Percentiles rank a stretch among this genome's conserved stretches.
Evolutionary conservation across 35 echinoderm and acorn worm genomes (phyloP).

Genomic region (Acanthaster planci): DNA sequence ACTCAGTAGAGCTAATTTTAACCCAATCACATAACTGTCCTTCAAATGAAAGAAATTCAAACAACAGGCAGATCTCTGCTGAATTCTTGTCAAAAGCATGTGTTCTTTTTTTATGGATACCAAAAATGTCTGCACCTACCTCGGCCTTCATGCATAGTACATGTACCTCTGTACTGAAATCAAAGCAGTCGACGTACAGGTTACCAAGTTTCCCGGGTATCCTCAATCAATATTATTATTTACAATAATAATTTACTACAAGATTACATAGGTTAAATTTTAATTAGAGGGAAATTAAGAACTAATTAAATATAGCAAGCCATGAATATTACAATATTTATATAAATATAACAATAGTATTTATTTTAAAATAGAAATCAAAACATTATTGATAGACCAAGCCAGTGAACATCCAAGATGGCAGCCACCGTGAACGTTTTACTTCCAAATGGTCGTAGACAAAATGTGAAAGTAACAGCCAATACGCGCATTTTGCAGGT

Average conservation of each 20-base stretch:
- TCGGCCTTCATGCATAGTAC: too few relatives aligned
- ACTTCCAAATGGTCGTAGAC: conserved; percentile 66
- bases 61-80: too few relatives aligned
- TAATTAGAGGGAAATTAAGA: not conserved
- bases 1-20: too few relatives aligned
- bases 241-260: not conserved
- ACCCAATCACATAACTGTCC: too few relatives aligned
- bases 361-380: not conserved
- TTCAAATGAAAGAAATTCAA: too few relatives aligned
- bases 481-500: conserved; percentile 75
- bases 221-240: not conserved
- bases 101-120: too few relatives aligned
- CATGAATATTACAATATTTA: not conserved
- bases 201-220: not conserved
- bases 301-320: not conserved
- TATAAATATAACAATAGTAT: not conserved
- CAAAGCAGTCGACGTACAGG: not conserved
- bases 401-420: conserved; percentile 41
- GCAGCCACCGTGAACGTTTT: conserved; percentile 58
- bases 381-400: not conserved
- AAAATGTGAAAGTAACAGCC: conserved; percentile 71
- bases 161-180: too few relatives aligned
- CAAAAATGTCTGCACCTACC: too few relatives aligned
- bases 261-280: too few relatives aligned
- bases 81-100: too few relatives aligned